Conservation (phyloP, 2,113 vertebrate species). For the Phoxinus phoxinus region DNA sequence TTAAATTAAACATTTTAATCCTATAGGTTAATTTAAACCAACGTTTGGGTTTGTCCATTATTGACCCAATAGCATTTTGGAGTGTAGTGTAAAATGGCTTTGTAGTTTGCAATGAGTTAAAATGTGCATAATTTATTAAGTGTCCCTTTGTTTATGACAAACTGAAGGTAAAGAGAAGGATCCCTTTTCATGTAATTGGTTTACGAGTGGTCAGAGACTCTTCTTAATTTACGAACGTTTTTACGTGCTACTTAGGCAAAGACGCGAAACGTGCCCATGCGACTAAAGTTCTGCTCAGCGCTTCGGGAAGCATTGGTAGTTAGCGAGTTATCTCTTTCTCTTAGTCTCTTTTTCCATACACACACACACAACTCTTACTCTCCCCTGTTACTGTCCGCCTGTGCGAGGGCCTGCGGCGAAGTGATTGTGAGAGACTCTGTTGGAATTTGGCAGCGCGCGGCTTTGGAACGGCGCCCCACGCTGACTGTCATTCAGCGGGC, state of each 20-base stretch:
- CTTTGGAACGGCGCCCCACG: slow-evolving; percentile 85
- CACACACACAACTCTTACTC: neutral
- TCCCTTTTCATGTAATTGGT: neutral
- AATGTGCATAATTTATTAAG: neutral
- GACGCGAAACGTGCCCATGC: neutral
- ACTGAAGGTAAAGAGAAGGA: neutral
- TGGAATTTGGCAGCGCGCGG: slow-evolving; percentile 87
- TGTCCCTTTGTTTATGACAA: neutral
- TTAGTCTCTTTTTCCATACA: neutral
- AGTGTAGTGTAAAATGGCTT: neutral
- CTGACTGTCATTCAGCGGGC: slow-evolving; percentile 86
- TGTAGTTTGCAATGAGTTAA: neutral
- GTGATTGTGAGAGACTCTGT: slow-evolving; percentile 86
- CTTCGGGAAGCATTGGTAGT: neutral
- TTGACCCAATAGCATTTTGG: too few species aligned
- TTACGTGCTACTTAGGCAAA: neutral
- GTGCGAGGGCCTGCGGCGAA: slow-evolving; percentile 76
- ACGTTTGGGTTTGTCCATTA: too few species aligned
- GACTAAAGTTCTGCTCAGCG: slow-evolving; percentile 11
- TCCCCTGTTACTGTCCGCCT: slow-evolving; percentile 62
- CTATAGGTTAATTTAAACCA: too few species aligned
- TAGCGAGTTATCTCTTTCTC: slow-evolving; percentile 13
- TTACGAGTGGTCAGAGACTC: neutral
- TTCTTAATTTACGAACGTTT: neutral
- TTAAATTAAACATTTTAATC: too few species aligned